phyloP scores from a whole-genome alignment of 2,113 vertebrate species.

The Nannobrachium achirus region DNA sequence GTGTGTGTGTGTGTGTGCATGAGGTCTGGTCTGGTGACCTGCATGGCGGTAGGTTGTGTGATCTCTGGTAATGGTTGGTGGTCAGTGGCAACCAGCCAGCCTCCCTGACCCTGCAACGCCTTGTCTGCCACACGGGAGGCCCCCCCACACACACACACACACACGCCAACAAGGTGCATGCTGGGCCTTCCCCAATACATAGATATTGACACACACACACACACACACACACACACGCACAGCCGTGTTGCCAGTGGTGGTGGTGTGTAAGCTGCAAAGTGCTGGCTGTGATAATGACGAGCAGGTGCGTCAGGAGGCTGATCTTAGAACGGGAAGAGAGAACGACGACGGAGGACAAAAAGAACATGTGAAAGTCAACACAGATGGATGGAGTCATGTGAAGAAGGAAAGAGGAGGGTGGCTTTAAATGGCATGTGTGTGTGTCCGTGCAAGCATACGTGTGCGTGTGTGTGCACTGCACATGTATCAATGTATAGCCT shows the following conservation, averaged over 20 bases:
- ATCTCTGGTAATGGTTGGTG: conserved; percentile 63
- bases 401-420: conserved; percentile 9
- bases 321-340: conserved; percentile 51
- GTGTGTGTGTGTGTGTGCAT: conserved; percentile 12
- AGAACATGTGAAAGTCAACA: conserved; percentile 71
- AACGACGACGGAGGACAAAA: conserved; percentile 58
- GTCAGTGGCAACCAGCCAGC: conserved; percentile 50
- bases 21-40: conserved; percentile 58
- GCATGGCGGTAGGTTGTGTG: conserved; percentile 28
- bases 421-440: conserved; percentile 14
- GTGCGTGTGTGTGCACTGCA: conserved; percentile 10
- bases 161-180: conserved; percentile 55
- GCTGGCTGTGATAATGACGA: conserved; percentile 61
- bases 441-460: background rate
- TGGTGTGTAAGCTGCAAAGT: conserved; percentile 74
- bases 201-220: conserved; percentile 19
- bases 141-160: conserved; percentile 48
- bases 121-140: conserved; percentile 45
- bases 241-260: conserved; percentile 32
- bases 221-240: conserved; percentile 22
- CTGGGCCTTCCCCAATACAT: conserved; percentile 45
- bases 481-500: no score
- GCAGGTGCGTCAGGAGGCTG: conserved; percentile 58
- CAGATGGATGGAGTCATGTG: conserved; percentile 16
- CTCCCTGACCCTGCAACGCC: conserved; percentile 44